Conservation (phyloP, 2,888 invertebrate species). For the Cosmia pyralina region DNA sequence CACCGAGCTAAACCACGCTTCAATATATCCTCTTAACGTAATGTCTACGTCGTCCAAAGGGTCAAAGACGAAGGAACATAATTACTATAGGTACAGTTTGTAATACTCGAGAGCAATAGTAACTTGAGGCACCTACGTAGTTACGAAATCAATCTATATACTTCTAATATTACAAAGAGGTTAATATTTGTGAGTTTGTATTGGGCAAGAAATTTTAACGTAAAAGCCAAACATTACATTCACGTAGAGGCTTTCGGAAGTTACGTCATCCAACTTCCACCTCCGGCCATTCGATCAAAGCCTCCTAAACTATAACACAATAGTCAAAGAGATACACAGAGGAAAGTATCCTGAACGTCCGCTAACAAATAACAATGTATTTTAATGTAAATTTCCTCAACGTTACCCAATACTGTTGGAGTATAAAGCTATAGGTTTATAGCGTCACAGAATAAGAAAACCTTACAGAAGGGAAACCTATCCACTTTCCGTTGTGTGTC, state of each 20-base stretch:
- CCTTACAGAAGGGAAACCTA: neutral
- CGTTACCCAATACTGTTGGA: conserved; percentile 55
- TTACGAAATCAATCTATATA: too few species aligned
- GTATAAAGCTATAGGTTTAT: conserved; percentile 48
- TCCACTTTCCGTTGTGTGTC: neutral
- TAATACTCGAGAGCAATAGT: neutral
- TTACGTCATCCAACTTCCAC: conserved; percentile 18
- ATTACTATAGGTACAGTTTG: too few species aligned
- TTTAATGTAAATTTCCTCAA: conserved; percentile 65
- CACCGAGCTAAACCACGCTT: too few species aligned
- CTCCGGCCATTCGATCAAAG: conserved; percentile 17
- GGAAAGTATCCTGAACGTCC: conserved; percentile 43
- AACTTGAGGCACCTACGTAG: neutral
- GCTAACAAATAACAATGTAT: conserved; percentile 49
- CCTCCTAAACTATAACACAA: conserved; percentile 12
- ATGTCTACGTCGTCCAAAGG: neutral
- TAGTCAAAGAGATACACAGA: conserved; percentile 41
- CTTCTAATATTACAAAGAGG: too few species aligned
- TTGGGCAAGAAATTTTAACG: neutral
- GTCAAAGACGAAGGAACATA: neutral
- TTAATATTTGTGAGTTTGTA: too few species aligned
- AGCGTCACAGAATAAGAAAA: conserved; percentile 22
- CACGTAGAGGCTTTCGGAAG: neutral
- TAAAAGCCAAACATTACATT: neutral
- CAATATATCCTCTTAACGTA: too few species aligned